Percentiles rank a stretch among this genome's conserved stretches.
Conservation (phyloP, 2,113 vertebrate species). For the Chionodraco myersi region DNA sequence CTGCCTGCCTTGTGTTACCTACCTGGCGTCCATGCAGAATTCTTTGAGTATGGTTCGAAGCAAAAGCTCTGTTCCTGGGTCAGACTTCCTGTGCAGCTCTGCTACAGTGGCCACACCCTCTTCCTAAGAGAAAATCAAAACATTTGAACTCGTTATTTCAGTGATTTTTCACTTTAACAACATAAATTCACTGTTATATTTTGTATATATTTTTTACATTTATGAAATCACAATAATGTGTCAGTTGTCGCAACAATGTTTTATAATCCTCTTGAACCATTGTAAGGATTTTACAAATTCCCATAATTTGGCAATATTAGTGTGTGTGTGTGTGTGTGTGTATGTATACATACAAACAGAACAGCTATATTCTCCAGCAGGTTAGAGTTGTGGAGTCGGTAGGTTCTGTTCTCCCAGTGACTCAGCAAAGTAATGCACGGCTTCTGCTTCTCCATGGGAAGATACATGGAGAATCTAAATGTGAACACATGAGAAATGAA, state of each 20-base stretch:
- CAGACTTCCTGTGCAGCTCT: conserved; percentile 85
- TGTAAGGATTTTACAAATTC: too few relatives aligned
- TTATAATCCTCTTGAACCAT: too few relatives aligned
- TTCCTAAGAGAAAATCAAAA: conserved; percentile 79
- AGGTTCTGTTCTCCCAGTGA: conserved; percentile 90
- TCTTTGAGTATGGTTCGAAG: conserved; percentile 78
- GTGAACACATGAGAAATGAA: background rate
- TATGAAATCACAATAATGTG: too few relatives aligned
- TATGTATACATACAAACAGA: conserved; percentile 86
- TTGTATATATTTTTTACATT: too few relatives aligned
- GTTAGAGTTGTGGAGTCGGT: conserved; percentile 91
- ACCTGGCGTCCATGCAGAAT: conserved; percentile 91
- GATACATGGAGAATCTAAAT: conserved; percentile 88
- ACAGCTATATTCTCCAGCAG: conserved; percentile 90
- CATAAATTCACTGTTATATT: background rate
- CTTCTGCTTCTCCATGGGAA: conserved; percentile 88
- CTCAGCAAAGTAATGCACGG: conserved; percentile 89
- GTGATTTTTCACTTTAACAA: background rate
- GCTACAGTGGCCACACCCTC: conserved; percentile 85
- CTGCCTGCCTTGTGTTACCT: conserved; percentile 7
- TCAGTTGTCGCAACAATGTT: too few relatives aligned
- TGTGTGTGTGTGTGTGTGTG: too few relatives aligned
- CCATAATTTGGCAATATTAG: background rate
- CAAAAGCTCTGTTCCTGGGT: conserved; percentile 81
- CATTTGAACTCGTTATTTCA: too few relatives aligned